A percentile compares a stretch with the other conserved stretches of the same genome.
phyloP scores from a whole-genome alignment of 2,888 invertebrate species.

The Mylabris sibirica region DNA sequence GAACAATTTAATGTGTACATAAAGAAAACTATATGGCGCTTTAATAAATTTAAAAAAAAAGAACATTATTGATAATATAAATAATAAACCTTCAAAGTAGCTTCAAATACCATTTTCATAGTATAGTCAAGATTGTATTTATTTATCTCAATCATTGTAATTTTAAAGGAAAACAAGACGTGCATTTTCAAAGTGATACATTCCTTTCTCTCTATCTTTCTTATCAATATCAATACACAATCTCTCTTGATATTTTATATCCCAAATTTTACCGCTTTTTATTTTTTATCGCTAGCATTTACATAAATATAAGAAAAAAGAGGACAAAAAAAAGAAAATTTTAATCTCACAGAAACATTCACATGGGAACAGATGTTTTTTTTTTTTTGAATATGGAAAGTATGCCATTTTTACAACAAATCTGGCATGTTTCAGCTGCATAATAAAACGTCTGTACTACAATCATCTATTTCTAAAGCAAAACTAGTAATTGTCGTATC shows the following conservation, averaged over 20 bases:
- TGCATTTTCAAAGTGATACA: constrained; percentile 53
- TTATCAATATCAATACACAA: not conserved
- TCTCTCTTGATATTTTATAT: constrained; percentile 35
- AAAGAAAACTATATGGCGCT: constrained; percentile 53
- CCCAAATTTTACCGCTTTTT: constrained; percentile 31
- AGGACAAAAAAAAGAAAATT: not conserved
- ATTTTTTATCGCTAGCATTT: constrained; percentile 20
- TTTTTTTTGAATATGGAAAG: constrained; percentile 20
- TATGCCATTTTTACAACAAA: constrained; percentile 18
- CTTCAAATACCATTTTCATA: constrained; percentile 52
- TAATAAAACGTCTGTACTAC: constrained; percentile 27
- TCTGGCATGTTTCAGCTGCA: not conserved
- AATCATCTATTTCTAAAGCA: constrained; percentile 47
- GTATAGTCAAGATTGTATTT: constrained; percentile 45
- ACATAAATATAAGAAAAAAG: constrained; percentile 28
- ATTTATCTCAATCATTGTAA: constrained; percentile 37
- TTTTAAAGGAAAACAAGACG: constrained; percentile 33
- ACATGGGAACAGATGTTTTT: constrained; percentile 19
- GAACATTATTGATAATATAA: not conserved
- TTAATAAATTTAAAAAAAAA: constrained; percentile 41
- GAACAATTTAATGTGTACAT: constrained; percentile 54
- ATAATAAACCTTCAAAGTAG: constrained; percentile 44
- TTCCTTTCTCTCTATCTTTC: constrained; percentile 41
- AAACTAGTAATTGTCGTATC: constrained; percentile 46
- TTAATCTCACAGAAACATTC: constrained; percentile 8